Evolutionary conservation across 2,797 vertebrate genomes (phyloP).

Genomic region (Miichthys miiuy): DNA sequence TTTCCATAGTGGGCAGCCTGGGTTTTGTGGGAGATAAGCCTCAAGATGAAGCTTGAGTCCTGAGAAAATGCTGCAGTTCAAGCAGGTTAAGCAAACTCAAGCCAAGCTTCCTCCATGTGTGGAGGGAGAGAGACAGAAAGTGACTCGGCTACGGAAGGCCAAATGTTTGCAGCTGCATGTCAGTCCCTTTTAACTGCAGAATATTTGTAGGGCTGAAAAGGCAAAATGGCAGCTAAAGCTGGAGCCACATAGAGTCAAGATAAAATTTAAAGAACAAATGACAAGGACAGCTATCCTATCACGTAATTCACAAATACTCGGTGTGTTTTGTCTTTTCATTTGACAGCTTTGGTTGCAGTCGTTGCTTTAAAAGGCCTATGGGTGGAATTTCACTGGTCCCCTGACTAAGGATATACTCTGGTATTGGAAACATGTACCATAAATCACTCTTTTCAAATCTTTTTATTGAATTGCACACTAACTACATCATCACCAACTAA

Average conservation of each 20-base stretch:
- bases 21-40: slow-evolving; percentile 65
- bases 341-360: neutral
- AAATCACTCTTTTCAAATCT: neutral
- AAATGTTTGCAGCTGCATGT: slow-evolving; percentile 43
- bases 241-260: neutral
- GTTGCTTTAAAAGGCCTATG: neutral
- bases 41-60: slow-evolving; percentile 61
- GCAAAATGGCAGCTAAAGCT: neutral
- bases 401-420: neutral
- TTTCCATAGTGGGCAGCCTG: slow-evolving; percentile 65
- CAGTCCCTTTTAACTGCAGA: slow-evolving; percentile 20
- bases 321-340: neutral
- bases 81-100: slow-evolving; percentile 80
- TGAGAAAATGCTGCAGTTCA: slow-evolving; percentile 75
- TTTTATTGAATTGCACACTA: neutral
- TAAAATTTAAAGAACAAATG: neutral
- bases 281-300: neutral
- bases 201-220: neutral
- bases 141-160: slow-evolving; percentile 23
- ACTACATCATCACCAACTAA: neutral
- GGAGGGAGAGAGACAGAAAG: slow-evolving; percentile 13
- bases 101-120: slow-evolving; percentile 28
- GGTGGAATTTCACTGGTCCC: slow-evolving; percentile 1
- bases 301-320: neutral
- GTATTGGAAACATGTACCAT: neutral